These are phyloP conservation scores for Lemur catta DNA, from an alignment of 2,797 vertebrate genomes.

Conservation along the genomic window DNA sequence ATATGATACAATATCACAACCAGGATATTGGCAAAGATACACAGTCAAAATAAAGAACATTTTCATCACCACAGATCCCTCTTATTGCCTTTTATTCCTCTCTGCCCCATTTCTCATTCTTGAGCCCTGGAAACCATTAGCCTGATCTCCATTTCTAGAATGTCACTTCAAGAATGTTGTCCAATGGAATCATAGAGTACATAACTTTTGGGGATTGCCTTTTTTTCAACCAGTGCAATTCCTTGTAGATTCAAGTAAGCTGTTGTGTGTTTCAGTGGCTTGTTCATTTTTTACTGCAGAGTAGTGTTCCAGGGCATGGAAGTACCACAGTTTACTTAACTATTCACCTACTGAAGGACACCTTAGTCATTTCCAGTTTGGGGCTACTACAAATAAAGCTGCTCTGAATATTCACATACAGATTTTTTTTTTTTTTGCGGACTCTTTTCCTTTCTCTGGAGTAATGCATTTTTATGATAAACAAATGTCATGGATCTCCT, in stretches of 20 bases:
- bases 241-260: background rate
- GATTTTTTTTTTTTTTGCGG: background rate
- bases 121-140: background rate
- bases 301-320: too few relatives aligned
- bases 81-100: background rate
- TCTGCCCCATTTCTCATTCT: background rate
- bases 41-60: background rate
- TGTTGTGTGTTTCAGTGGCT: background rate
- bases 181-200: background rate
- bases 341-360: background rate
- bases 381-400: background rate
- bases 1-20: background rate
- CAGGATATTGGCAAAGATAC: background rate
- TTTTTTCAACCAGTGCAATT: background rate
- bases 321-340: background rate
- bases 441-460: background rate
- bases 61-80: background rate
- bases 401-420: background rate
- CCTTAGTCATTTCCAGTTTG: background rate
- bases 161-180: background rate
- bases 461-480: background rate
- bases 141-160: background rate
- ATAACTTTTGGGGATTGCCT: background rate
- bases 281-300: background rate
- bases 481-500: background rate